phyloP scores from a whole-genome alignment of 2,888 invertebrate genomes.

The Psylliodes chrysocephalus region DNA sequence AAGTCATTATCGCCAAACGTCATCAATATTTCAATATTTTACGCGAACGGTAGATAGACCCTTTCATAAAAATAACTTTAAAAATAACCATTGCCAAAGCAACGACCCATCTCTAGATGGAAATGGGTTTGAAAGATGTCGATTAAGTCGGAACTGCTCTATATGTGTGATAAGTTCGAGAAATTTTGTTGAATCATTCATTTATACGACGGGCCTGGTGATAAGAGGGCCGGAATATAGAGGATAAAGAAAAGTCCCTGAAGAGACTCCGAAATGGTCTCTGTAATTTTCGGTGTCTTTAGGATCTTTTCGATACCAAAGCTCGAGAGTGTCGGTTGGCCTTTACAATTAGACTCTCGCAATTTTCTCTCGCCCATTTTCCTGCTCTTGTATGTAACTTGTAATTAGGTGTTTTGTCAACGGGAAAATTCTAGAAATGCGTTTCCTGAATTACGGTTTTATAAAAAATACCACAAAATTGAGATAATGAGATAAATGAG shows the following conservation, averaged over 20 bases:
- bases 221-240: constrained; percentile 41
- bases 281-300: constrained; percentile 35
- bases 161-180: constrained; percentile 48
- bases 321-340: constrained; percentile 9
- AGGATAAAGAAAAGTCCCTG: constrained; percentile 33
- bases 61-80: constrained; percentile 19
- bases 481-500: no score
- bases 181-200: constrained; percentile 53
- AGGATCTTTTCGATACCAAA: constrained; percentile 25
- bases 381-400: constrained; percentile 16
- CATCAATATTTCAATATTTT: constrained; percentile 7
- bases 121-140: constrained; percentile 41
- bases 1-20: constrained; percentile 1
- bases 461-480: no score
- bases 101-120: constrained; percentile 26
- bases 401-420: constrained; percentile 20
- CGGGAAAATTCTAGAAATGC: background rate
- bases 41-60: background rate
- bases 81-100: constrained; percentile 14
- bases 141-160: constrained; percentile 48
- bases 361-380: constrained; percentile 13
- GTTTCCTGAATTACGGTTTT: no score
- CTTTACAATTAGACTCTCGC: constrained; percentile 14
- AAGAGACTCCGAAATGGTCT: constrained; percentile 36
- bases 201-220: constrained; percentile 49